Conservation (phyloP, 1,140 invertebrate genomes). For the Uloborus diversus region DNA sequence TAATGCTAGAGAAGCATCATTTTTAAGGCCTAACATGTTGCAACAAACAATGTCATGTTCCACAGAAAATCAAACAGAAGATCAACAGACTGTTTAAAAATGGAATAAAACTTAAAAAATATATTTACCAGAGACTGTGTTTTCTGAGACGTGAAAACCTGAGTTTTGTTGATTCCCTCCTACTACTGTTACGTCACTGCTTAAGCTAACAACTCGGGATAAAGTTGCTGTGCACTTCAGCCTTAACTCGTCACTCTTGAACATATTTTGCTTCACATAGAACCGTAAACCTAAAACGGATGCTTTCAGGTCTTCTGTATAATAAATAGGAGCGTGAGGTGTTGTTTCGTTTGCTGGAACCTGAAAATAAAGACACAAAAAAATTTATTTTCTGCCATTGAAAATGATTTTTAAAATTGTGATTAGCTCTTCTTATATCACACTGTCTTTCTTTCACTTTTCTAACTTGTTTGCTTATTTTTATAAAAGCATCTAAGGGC, state of each 20-base stretch:
- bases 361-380: conserved; percentile 31
- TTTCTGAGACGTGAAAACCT: conserved; percentile 50
- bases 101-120: neutral
- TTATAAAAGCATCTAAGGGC: too few species aligned
- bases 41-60: neutral
- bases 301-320: conserved; percentile 14
- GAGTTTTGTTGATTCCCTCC: conserved; percentile 50
- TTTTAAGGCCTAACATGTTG: neutral
- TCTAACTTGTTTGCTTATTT: too few species aligned
- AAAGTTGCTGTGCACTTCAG: conserved; percentile 88
- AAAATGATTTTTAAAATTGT: too few species aligned
- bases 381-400: too few species aligned
- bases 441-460: too few species aligned
- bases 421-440: too few species aligned
- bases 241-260: conserved; percentile 80
- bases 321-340: conserved; percentile 10
- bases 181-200: conserved; percentile 73
- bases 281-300: conserved; percentile 73
- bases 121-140: conserved; percentile 37
- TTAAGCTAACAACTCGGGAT: conserved; percentile 80
- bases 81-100: neutral
- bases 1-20: neutral
- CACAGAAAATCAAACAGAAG: neutral
- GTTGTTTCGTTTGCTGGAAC: conserved; percentile 30
- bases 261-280: conserved; percentile 77